Evolutionary conservation across 2,888 invertebrate species (phyloP).

Genomic region (Scaptomyza reducta): DNA sequence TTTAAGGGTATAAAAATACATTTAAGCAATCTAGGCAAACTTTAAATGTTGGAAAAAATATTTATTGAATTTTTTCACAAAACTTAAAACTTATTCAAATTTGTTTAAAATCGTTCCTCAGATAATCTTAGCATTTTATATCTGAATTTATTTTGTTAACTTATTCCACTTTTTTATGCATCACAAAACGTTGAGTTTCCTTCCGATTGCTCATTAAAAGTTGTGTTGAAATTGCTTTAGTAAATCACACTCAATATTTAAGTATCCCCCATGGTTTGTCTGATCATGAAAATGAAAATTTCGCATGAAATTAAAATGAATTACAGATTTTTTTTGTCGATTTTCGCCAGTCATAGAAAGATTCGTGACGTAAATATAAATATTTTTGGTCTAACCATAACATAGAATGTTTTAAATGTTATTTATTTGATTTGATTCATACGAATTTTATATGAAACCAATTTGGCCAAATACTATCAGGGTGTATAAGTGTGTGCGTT

Average conservation of each 20-base stretch:
- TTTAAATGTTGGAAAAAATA: no score
- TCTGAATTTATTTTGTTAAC: not conserved
- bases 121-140: no score
- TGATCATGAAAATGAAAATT: slow-evolving; percentile 12
- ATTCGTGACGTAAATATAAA: slow-evolving; percentile 43
- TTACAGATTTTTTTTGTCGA: not conserved
- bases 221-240: slow-evolving; percentile 24
- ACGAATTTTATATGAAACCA: slow-evolving; percentile 23
- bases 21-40: no score
- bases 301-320: slow-evolving; percentile 28
- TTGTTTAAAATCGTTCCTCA: no score
- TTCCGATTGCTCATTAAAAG: slow-evolving; percentile 30
- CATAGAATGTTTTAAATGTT: slow-evolving; percentile 28
- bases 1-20: no score
- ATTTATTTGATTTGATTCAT: slow-evolving; percentile 8
- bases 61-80: no score
- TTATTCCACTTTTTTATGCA: not conserved
- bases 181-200: slow-evolving; percentile 9
- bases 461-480: slow-evolving; percentile 44
- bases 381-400: slow-evolving; percentile 21
- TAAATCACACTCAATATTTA: slow-evolving; percentile 41
- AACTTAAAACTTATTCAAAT: no score
- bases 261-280: slow-evolving; percentile 1
- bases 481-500: not conserved
- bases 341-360: not conserved